These are phyloP conservation scores for Centroberyx gerrardi DNA, from an alignment of 2,797 vertebrate species.

Conservation along the genomic window DNA sequence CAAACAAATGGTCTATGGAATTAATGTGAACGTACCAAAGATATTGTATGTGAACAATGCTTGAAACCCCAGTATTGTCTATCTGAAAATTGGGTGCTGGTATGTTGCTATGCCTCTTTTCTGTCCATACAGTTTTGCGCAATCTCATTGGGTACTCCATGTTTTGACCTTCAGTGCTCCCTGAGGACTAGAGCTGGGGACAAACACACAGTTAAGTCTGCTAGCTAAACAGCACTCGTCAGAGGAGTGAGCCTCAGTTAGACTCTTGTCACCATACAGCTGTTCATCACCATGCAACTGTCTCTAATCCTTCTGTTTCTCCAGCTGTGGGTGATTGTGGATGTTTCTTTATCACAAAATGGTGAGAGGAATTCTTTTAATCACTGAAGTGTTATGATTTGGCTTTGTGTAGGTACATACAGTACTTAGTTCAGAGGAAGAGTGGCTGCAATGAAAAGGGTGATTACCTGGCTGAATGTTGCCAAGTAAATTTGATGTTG, in stretches of 20 bases:
- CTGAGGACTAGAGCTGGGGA: not conserved
- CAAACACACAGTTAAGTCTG: constrained; percentile 4
- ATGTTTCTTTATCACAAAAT: constrained; percentile 26
- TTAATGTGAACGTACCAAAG: not conserved
- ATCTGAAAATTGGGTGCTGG: not conserved
- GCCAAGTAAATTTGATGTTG: not conserved
- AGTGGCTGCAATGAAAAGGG: not conserved
- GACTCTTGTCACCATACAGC: not conserved
- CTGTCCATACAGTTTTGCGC: constrained; percentile 27
- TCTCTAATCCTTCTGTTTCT: constrained; percentile 45
- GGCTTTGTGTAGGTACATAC: fast-evolving
- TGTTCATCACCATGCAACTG: constrained; percentile 30
- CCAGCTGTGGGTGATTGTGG: constrained; percentile 33
- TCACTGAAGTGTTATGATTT: not conserved
- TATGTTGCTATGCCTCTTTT: constrained; percentile 10
- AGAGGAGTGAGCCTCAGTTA: not conserved
- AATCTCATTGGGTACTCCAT: constrained; percentile 32
- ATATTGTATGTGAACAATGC: not conserved
- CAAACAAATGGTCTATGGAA: no score
- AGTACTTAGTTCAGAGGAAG: not conserved
- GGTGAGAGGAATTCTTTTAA: constrained; percentile 37
- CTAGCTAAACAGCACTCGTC: not conserved
- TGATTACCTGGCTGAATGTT: not conserved
- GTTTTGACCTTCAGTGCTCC: not conserved
- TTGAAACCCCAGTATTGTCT: not conserved